Conservation (phyloP, 2,113 vertebrate genomes). For the Erythrocercus mccallii region DNA sequence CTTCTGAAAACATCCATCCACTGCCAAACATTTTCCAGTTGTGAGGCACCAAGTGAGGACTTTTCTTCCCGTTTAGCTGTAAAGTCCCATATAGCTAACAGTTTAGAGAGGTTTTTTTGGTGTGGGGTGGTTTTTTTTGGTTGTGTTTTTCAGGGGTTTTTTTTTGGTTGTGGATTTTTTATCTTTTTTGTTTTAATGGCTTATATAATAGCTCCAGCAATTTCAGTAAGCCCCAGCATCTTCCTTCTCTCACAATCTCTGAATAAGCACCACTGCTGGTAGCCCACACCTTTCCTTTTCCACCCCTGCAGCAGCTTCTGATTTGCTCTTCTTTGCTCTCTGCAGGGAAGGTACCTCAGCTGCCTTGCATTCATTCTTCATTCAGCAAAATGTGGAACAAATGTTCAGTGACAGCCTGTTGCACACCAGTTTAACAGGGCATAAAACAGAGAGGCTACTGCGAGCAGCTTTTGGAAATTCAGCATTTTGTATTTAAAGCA, state of each 20-base stretch:
- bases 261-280: neutral
- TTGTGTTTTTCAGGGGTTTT: neutral
- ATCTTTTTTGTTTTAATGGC: neutral
- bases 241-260: neutral
- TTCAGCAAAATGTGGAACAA: conserved; percentile 45
- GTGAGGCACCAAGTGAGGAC: neutral
- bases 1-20: neutral
- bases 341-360: neutral
- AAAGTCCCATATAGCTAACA: neutral
- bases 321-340: conserved; percentile 9
- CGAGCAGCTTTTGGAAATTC: conserved; percentile 15
- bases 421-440: conserved; percentile 17
- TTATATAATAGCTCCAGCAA: neutral
- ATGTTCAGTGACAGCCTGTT: conserved; percentile 24
- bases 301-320: neutral
- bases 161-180: too few relatives aligned
- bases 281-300: conserved; percentile 8
- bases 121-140: neutral
- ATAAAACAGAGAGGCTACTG: conserved; percentile 15
- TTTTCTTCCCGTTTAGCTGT: neutral
- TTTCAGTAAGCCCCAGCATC: neutral
- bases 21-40: neutral
- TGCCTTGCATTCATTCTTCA: neutral
- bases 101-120: neutral
- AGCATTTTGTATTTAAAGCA: conserved; percentile 54